Evolutionary conservation across 2,113 vertebrate genomes (phyloP).

Genomic region (Gymnorhina tibicen): DNA sequence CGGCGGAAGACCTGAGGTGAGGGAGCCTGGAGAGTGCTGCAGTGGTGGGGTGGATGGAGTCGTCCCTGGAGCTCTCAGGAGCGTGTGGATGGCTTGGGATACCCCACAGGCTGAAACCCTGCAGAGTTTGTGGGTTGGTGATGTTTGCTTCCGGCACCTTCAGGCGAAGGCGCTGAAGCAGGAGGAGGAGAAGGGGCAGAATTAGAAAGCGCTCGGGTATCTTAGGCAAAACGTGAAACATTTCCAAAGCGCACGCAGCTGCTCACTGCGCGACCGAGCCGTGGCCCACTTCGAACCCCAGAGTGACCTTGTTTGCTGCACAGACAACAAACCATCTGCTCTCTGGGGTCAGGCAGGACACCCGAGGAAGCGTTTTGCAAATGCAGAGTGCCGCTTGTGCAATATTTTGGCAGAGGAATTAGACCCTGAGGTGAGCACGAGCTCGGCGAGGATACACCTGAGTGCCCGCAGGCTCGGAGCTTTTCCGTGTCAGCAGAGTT

Average conservation of each 20-base stretch:
- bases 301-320: background rate
- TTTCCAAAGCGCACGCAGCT: background rate
- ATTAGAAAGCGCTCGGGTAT: background rate
- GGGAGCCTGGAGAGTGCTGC: background rate
- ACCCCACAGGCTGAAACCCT: background rate
- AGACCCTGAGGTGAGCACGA: background rate
- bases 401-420: background rate
- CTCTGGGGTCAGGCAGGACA: background rate
- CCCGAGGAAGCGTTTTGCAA: background rate
- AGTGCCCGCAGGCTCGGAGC: background rate
- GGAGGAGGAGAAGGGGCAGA: background rate
- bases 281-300: background rate
- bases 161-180: background rate
- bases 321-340: background rate
- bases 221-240: background rate
- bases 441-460: background rate
- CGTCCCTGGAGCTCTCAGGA: background rate
- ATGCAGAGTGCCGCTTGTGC: background rate
- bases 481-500: background rate
- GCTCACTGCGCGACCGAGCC: background rate
- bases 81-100: background rate
- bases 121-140: background rate
- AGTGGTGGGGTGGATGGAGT: background rate
- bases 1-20: background rate
- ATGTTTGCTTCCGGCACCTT: background rate